These are phyloP conservation scores for Aleiodes alternator DNA, from an alignment of 2,888 invertebrate species.

Conservation along the genomic window DNA sequence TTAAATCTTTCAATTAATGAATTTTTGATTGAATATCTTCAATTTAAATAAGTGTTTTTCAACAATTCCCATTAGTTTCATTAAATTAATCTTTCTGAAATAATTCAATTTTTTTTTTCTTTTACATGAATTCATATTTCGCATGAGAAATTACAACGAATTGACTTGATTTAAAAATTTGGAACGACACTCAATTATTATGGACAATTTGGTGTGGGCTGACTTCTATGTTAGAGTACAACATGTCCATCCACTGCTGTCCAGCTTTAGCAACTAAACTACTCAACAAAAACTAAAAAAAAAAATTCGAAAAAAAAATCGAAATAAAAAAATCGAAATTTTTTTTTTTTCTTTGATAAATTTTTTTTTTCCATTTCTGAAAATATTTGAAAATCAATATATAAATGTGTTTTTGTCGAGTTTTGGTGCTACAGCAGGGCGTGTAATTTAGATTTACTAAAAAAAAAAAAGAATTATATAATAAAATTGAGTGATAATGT, in stretches of 20 bases:
- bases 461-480: constrained; percentile 54
- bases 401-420: constrained; percentile 53
- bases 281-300: constrained; percentile 51
- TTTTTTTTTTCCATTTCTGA: too few species aligned
- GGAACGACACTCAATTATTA: constrained; percentile 65
- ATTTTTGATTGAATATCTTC: constrained; percentile 14
- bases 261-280: constrained; percentile 67
- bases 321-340: constrained; percentile 3
- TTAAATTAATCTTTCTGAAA: too few species aligned
- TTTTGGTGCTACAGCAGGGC: constrained; percentile 65
- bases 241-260: constrained; percentile 72
- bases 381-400: constrained; percentile 5
- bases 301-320: neutral
- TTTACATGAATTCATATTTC: too few species aligned
- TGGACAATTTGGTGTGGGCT: constrained; percentile 75
- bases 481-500: constrained; percentile 64
- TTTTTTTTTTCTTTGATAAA: too few species aligned
- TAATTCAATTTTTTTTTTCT: neutral
- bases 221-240: constrained; percentile 75
- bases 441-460: constrained; percentile 68
- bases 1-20: neutral
- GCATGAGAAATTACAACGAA: constrained; percentile 31
- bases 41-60: neutral
- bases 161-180: constrained; percentile 40
- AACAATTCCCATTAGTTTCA: too few species aligned